Percentiles rank a stretch among this genome's conserved stretches.
These are phyloP conservation scores for Eurois occulta DNA, from an alignment of 2,888 invertebrate species.

Conservation along the genomic window DNA sequence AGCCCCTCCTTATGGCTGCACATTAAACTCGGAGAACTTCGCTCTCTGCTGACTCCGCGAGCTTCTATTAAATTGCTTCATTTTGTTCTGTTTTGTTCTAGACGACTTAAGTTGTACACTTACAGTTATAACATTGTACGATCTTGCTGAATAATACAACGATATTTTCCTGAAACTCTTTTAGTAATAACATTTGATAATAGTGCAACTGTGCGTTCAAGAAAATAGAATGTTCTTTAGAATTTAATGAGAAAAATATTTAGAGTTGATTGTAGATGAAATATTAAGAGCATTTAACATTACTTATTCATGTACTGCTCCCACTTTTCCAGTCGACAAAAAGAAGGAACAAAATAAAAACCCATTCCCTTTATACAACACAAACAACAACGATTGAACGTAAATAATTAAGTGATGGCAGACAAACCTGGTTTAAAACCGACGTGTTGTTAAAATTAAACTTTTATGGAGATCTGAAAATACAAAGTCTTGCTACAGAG, in stretches of 20 bases:
- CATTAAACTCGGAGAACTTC: constrained; percentile 42
- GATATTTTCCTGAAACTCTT: constrained; percentile 8
- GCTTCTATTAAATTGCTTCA: constrained; percentile 52
- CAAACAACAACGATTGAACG: constrained; percentile 20
- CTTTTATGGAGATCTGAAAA: not conserved
- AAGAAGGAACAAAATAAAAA: constrained; percentile 7
- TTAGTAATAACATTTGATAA: constrained; percentile 14
- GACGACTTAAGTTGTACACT: constrained; percentile 25
- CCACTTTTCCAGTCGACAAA: constrained; percentile 11
- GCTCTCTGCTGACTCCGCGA: constrained; percentile 36
- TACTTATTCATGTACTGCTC: constrained; percentile 31
- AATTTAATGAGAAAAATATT: constrained; percentile 13
- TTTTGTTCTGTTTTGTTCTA: constrained; percentile 48
- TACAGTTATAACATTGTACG: constrained; percentile 32
- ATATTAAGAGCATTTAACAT: constrained; percentile 36
- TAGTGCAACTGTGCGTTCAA: constrained; percentile 4
- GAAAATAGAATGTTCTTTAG: constrained; percentile 30
- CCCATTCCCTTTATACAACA: constrained; percentile 3
- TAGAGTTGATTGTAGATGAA: constrained; percentile 12
- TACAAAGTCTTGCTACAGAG: not conserved
- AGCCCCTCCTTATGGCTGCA: constrained; percentile 30
- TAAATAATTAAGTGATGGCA: constrained; percentile 31
- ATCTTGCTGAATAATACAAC: constrained; percentile 38
- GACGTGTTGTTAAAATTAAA: not conserved
- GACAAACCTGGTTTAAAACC: not conserved